phyloP scores from a whole-genome alignment of 2,113 vertebrate species.

The Melanerpes aurifrons region DNA sequence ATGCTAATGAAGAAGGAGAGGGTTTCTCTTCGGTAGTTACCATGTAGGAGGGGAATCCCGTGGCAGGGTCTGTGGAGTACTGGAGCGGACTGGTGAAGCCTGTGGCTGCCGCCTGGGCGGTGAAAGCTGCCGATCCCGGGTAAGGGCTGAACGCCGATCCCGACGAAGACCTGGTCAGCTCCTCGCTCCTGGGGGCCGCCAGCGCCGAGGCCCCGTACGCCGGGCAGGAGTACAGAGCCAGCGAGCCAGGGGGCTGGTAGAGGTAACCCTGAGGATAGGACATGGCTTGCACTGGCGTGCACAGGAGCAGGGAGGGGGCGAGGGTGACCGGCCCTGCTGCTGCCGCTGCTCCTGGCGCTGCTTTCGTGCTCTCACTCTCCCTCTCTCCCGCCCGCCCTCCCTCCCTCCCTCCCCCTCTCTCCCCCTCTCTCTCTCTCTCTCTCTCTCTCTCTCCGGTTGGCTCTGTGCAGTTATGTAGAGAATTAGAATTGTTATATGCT shows the following conservation, averaged over 20 bases:
- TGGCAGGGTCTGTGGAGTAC: constrained; percentile 89
- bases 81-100: constrained; percentile 94
- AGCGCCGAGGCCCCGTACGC: constrained; percentile 93
- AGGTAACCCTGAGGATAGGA: constrained; percentile 99
- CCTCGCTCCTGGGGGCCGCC: constrained; percentile 93
- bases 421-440: neutral
- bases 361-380: constrained; percentile 40
- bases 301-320: constrained; percentile 60
- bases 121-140: constrained; percentile 96
- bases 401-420: neutral
- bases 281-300: constrained; percentile 84
- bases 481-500: constrained; percentile 41
- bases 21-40: constrained; percentile 79
- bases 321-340: constrained; percentile 63
- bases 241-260: constrained; percentile 96
- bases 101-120: constrained; percentile 86
- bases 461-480: constrained; percentile 49
- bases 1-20: constrained; percentile 63
- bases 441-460: neutral
- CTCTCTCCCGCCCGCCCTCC: constrained; percentile 40
- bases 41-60: constrained; percentile 98
- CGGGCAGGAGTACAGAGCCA: constrained; percentile 97
- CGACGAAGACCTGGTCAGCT: constrained; percentile 93
- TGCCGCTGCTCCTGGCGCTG: constrained; percentile 56
- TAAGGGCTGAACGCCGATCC: constrained; percentile 98